Evolutionary conservation across 2,888 invertebrate genomes (phyloP).

Genomic region (Oscheius sp.): DNA sequence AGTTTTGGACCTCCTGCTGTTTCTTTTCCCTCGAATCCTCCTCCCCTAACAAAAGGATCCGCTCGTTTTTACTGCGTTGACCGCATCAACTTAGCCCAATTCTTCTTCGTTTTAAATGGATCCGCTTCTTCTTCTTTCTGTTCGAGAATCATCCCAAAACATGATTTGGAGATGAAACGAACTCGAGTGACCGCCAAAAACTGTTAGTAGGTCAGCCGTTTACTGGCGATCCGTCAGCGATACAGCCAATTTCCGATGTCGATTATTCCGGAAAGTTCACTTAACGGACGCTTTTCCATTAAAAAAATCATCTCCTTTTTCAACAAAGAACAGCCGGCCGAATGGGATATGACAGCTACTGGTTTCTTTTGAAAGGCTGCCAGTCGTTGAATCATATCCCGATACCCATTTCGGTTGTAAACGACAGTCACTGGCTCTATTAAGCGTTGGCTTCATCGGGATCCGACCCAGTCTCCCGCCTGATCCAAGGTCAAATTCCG

Average conservation of each 20-base stretch:
- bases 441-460: neutral
- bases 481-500: constrained; percentile 7
- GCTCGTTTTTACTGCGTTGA: constrained; percentile 21
- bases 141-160: neutral
- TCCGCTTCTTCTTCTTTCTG: neutral
- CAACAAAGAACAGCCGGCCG: no score
- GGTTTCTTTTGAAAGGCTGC: no score
- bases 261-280: neutral
- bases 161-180: neutral
- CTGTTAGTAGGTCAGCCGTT: constrained; percentile 25
- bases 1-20: constrained; percentile 5
- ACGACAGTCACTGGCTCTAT: no score
- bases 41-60: constrained; percentile 3
- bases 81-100: constrained; percentile 5
- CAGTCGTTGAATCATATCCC: no score
- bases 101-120: no score
- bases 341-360: no score
- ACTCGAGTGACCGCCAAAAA: constrained; percentile 24
- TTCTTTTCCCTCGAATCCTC: constrained; percentile 18
- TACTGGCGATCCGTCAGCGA: constrained; percentile 22
- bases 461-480: neutral
- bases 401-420: no score
- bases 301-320: neutral
- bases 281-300: neutral
- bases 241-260: constrained; percentile 7